A percentile compares a stretch with the other conserved stretches of the same genome.
phyloP scores from a whole-genome alignment of 2,113 vertebrate species.

The Calypte anna region DNA sequence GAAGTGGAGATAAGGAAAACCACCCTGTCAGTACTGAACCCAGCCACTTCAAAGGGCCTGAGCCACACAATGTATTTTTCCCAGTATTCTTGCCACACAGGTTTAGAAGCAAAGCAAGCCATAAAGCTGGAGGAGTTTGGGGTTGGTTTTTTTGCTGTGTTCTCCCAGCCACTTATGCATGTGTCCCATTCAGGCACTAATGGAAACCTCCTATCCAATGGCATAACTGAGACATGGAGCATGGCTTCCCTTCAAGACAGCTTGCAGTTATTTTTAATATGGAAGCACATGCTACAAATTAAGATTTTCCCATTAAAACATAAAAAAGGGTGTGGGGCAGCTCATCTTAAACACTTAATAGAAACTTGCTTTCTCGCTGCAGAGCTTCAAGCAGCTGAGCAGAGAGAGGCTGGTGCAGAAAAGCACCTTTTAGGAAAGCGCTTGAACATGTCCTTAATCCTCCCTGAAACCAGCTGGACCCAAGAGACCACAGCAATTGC shows the following conservation, averaged over 20 bases:
- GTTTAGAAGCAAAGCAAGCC: background rate
- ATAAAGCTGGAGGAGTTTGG: background rate
- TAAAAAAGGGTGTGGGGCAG: background rate
- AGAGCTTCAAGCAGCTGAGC: background rate
- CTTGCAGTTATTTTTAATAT: background rate
- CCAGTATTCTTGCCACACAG: background rate
- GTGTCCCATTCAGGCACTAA: background rate
- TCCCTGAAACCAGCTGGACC: background rate
- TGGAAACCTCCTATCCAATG: background rate
- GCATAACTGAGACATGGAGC: background rate
- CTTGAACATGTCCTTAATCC: background rate
- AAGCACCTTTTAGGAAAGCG: background rate
- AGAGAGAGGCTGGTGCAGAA: background rate
- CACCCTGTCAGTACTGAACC: background rate
- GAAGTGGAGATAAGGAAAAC: background rate
- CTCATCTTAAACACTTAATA: background rate
- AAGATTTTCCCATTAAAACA: background rate
- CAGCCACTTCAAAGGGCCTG: slow-evolving; percentile 26
- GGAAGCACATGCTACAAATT: background rate
- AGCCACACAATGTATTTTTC: background rate
- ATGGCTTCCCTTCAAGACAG: background rate
- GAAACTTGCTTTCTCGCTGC: background rate
- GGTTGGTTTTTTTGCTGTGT: background rate
- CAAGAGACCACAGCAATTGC: background rate
- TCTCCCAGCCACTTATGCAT: background rate